Evolutionary conservation across 2,113 vertebrate species (phyloP).

Genomic region (Esox niger): DNA sequence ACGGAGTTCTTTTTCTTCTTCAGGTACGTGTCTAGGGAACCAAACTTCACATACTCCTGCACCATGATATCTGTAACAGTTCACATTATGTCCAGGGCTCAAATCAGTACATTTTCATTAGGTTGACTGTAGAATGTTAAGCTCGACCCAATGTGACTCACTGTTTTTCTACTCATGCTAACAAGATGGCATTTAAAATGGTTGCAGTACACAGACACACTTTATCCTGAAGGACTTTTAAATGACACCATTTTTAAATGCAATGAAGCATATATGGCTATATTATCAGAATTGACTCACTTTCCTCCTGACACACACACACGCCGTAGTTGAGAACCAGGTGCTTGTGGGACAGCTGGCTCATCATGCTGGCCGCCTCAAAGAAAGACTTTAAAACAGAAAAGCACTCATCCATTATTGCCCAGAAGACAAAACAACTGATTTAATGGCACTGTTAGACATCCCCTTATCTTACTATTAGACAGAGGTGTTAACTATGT

Average conservation of each 20-base stretch:
- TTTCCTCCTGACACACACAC: conserved; percentile 93
- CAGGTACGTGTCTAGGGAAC: conserved; percentile 92
- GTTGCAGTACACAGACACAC: no score
- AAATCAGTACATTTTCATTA: no score
- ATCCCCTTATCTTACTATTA: no score
- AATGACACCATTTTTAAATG: not conserved
- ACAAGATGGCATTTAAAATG: no score
- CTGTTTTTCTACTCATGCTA: no score
- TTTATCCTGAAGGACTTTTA: not conserved
- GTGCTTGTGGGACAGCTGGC: conserved; percentile 95
- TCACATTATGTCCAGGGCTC: not conserved
- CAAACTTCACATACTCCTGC: conserved; percentile 94
- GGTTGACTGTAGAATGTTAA: no score
- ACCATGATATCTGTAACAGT: conserved; percentile 87
- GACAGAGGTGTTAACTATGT: no score
- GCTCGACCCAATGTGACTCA: no score
- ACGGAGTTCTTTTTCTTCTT: conserved; percentile 89
- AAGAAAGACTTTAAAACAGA: conserved; percentile 85
- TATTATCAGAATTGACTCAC: conserved; percentile 75
- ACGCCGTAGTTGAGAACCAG: conserved; percentile 95
- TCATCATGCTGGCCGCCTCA: conserved; percentile 99
- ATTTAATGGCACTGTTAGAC: no score
- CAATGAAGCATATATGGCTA: not conserved
- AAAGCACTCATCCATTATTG: not conserved
- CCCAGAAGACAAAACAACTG: no score